Evolutionary conservation across 2,888 invertebrate genomes (phyloP).

Genomic region (Cheilosia pagana): DNA sequence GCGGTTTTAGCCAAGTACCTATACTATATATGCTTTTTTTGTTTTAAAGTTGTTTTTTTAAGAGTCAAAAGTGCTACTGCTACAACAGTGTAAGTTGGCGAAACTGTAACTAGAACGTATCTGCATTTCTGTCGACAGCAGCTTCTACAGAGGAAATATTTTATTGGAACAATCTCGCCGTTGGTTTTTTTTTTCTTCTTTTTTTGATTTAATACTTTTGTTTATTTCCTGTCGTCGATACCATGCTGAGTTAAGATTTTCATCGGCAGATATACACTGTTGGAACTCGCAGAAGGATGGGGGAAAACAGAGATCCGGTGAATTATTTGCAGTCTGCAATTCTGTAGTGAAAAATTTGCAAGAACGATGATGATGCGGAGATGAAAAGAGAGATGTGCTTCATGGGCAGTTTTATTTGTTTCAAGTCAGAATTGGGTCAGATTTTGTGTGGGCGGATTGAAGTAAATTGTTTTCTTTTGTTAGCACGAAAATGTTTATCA

Average conservation of each 20-base stretch:
- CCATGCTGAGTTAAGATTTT: conserved; percentile 56
- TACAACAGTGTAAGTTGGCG: conserved; percentile 21
- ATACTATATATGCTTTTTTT: not conserved
- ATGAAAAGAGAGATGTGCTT: conserved; percentile 29
- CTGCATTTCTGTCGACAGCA: conserved; percentile 47
- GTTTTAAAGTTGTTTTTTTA: conserved; percentile 32
- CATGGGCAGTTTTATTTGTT: conserved; percentile 5
- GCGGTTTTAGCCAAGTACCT: conserved; percentile 43
- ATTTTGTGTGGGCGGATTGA: conserved; percentile 41
- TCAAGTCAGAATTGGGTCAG: conserved; percentile 32
- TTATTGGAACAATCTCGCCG: not conserved
- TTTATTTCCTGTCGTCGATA: conserved; percentile 65
- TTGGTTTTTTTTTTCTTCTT: not conserved
- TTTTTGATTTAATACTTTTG: conserved; percentile 44
- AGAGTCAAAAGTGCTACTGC: conserved; percentile 17
- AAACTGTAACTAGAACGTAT: conserved; percentile 37
- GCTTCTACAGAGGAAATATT: conserved; percentile 32
- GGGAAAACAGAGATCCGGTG: not conserved
- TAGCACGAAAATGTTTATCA: not conserved
- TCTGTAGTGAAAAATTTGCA: not conserved
- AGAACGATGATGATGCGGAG: not conserved
- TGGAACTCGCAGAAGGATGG: not conserved
- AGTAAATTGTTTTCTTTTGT: not conserved
- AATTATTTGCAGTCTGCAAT: conserved; percentile 1
- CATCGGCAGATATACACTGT: conserved; percentile 27